A percentile compares a stretch with the other conserved stretches of the same genome.
Conservation (phyloP, 2,888 invertebrate species). For the Neoaliturus tenellus region DNA sequence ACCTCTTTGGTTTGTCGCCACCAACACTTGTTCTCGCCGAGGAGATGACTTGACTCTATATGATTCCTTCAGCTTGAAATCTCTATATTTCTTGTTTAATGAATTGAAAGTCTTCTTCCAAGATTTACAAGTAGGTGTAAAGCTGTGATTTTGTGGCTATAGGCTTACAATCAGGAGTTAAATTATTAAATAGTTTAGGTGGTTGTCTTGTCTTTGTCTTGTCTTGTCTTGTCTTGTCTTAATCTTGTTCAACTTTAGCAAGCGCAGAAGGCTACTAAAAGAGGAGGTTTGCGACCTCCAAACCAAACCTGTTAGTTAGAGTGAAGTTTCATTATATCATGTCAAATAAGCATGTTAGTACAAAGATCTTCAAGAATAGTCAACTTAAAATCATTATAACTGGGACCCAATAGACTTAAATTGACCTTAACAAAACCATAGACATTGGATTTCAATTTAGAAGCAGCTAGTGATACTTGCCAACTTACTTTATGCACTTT, state of each 20-base stretch:
- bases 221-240: no score
- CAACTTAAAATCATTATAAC: not conserved
- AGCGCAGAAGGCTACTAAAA: not conserved
- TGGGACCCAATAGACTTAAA: not conserved
- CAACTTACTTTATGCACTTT: no score
- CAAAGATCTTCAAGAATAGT: not conserved
- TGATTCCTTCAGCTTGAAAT: no score
- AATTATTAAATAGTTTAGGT: not conserved
- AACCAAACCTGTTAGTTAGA: not conserved
- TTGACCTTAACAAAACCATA: not conserved
- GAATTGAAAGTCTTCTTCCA: not conserved
- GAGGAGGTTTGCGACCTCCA: constrained; percentile 23
- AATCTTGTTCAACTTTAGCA: no score
- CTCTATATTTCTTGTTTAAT: no score
- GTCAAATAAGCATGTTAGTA: constrained; percentile 21
- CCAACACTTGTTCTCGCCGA: no score
- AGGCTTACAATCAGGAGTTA: constrained; percentile 6
- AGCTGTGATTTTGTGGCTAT: constrained; percentile 20
- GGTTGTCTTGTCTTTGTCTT: no score
- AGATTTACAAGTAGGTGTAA: no score
- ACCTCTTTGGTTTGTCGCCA: no score
- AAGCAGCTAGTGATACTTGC: not conserved
- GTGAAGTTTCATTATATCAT: constrained; percentile 46
- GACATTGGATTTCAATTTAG: not conserved
- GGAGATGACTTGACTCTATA: no score